Evolutionary conservation across 2,888 invertebrate genomes (phyloP), one percentile per base, ranked within the genome.

Genomic region (Strigamia transsilvanica): DNA sequence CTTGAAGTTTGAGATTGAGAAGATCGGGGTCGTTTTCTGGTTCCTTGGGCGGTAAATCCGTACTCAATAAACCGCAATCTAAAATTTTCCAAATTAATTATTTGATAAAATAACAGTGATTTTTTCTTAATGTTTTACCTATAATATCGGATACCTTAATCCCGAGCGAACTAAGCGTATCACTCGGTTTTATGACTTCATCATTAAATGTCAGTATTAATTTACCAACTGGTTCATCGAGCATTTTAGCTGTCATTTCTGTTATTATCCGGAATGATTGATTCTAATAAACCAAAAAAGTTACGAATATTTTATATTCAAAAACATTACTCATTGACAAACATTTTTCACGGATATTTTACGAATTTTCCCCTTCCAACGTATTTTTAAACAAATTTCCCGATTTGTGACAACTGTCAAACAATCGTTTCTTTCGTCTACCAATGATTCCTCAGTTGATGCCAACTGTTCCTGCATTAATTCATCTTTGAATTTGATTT

Each of bases 121-220:
- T 21, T 41, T 21, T 38, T 27, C 27, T 1, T 27, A 2, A 3
- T 27, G 3, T 27, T 27, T 80, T 82, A 80, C 82, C 82, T 18
- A 82, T 80, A 18, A 82, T 82, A 32, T 82, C 80, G 7, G 78
- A 34, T 34, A 82, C 61, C 3, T 9, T 61, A 12, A 82, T 13
- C 1, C 41, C 18, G 7, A 82, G 18, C 38, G n/a, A 15, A 13
- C 1, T 7, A 4, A 80, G 82, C 4, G 82, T 82, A 80, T 82
- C 82, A 15, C 15, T 23, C 3, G 18, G 56, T 7, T 41, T 66
- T 21, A 82, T 82, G 27, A 66, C 61, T 4, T 15, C 27, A 42
- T 82, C 82, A 9, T 73, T 61, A 12, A 80, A 80, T 3, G 15
- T 21, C 18, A 82, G 34, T 13, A 82, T 15, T 7, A 82, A 10